Evolutionary conservation across 2,797 vertebrate genomes (phyloP), one percentile per base, ranked within the genome.

Genomic region (Dallia pectoralis): DNA sequence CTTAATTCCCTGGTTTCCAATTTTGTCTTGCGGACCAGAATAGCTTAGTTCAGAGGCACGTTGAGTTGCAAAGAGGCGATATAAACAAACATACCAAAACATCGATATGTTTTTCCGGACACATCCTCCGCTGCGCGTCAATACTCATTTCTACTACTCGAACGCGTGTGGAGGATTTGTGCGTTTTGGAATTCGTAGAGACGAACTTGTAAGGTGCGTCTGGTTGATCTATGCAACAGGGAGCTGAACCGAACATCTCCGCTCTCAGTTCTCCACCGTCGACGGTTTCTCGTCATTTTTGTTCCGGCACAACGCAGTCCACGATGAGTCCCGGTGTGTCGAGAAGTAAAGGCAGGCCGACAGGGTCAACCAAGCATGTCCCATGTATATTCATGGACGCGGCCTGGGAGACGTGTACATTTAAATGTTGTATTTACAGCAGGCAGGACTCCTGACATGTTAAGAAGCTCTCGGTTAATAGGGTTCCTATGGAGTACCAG

Each of bases 11-110:
- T 48, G 29, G 51, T 78, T 86, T 84, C 72, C 63, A 71, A 83
- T 88, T 80, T 69, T 69, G 70, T 72, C 30, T 5, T 29, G 14
- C 68, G 74, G 80, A 79, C 64, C 27, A 80, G 80, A 88, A 85
- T 80, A 86, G 67, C 77, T 82, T 80, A 29, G 79, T 81, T 86
- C 71, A 71, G 67, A 16, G 51, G 73, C 78, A 48, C 56, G 70
- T 85, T 83, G 81, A 78, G 87, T 86, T 84, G 79, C 71, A 47
- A 77, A 73, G 73, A 84, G 47, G 22, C 29, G 80, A 80, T 79
- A 59, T 11, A 68, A 64, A 59, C 56, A 68, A 68, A 33, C 63
- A 73, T 83, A 83, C 75, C 63, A 83, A 76, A 74, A 81, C 83
- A 81, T 89, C 84, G 75, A 79, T 84, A 76, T 61, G 22, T 70